These are phyloP conservation scores for Aphodius granarius DNA, from an alignment of 2,888 invertebrate genomes.

Conservation along the genomic window DNA sequence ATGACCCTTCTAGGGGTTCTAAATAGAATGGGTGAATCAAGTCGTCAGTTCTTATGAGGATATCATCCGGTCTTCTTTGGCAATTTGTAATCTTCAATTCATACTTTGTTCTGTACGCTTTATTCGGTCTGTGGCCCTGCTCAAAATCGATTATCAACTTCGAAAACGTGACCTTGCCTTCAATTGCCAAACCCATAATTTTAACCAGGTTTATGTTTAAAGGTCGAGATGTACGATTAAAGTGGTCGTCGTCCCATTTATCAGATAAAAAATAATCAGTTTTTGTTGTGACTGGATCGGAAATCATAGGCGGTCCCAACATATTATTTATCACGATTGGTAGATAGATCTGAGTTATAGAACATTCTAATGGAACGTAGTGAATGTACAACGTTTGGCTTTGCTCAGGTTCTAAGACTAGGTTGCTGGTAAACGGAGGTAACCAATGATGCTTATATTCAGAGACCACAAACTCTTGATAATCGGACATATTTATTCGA, in stretches of 20 bases:
- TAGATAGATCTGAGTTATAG: slow-evolving; percentile 3
- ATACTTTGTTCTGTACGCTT: neutral
- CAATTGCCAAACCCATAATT: slow-evolving; percentile 3
- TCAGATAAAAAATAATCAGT: neutral
- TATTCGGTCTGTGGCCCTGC: neutral
- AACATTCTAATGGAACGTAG: slow-evolving; percentile 7
- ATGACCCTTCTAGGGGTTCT: neutral
- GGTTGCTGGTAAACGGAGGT: neutral
- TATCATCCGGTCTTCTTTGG: neutral
- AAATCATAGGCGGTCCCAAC: slow-evolving; percentile 2
- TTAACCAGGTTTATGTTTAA: neutral
- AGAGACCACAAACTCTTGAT: slow-evolving; percentile 7
- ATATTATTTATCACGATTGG: slow-evolving; percentile 18
- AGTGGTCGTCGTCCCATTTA: neutral
- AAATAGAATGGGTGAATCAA: neutral
- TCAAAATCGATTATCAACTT: neutral
- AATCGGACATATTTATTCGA: slow-evolving; percentile 10
- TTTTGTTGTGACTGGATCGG: slow-evolving; percentile 7
- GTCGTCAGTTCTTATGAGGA: neutral
- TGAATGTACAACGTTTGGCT: slow-evolving; percentile 9
- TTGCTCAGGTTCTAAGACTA: neutral
- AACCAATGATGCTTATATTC: slow-evolving; percentile 1
- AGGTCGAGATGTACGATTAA: neutral
- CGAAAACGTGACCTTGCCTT: neutral
- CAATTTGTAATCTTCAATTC: slow-evolving; percentile 7